Evolutionary conservation across 1,140 invertebrate species (phyloP).

Genomic region (Monomorium pharaonis): DNA sequence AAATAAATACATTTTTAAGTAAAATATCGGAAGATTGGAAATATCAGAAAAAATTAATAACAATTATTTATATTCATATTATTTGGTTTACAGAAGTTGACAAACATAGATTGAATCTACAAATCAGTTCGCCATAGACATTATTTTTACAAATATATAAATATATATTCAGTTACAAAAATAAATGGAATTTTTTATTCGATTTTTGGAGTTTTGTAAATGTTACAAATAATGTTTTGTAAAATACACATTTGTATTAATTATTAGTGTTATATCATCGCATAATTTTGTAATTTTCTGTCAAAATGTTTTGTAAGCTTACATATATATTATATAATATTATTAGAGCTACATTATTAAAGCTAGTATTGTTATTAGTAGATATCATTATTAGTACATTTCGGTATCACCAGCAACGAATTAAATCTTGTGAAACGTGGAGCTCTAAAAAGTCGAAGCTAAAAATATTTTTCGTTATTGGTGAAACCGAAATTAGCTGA

Average conservation of each 20-base stretch:
- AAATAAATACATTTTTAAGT: background rate
- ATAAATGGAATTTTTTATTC: slow-evolving; percentile 55
- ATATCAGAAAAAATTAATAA: background rate
- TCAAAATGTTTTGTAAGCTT: background rate
- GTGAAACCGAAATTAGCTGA: slow-evolving; percentile 40
- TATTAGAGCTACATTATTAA: slow-evolving; percentile 22
- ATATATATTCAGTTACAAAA: slow-evolving; percentile 60
- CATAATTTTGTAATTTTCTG: slow-evolving; percentile 14
- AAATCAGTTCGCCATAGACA: slow-evolving; percentile 40
- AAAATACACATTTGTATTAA: slow-evolving; percentile 17
- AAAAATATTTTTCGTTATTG: slow-evolving; percentile 23
- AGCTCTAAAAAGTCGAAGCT: background rate
- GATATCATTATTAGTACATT: slow-evolving; percentile 36
- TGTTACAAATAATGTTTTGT: slow-evolving; percentile 18
- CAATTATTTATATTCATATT: slow-evolving; percentile 42
- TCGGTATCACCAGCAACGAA: slow-evolving; percentile 39
- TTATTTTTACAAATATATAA: slow-evolving; percentile 46
- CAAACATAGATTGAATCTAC: slow-evolving; percentile 36
- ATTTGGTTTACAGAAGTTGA: slow-evolving; percentile 58
- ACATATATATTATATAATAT: background rate
- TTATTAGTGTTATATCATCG: slow-evolving; percentile 43
- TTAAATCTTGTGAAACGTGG: background rate
- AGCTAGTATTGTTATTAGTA: slow-evolving; percentile 45
- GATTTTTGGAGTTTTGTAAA: slow-evolving; percentile 1
- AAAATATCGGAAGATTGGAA: background rate